A percentile compares a stretch with the other conserved stretches of the same genome.
These are phyloP conservation scores for Quiscalus mexicanus DNA, from an alignment of 2,113 vertebrate genomes.

Conservation along the genomic window DNA sequence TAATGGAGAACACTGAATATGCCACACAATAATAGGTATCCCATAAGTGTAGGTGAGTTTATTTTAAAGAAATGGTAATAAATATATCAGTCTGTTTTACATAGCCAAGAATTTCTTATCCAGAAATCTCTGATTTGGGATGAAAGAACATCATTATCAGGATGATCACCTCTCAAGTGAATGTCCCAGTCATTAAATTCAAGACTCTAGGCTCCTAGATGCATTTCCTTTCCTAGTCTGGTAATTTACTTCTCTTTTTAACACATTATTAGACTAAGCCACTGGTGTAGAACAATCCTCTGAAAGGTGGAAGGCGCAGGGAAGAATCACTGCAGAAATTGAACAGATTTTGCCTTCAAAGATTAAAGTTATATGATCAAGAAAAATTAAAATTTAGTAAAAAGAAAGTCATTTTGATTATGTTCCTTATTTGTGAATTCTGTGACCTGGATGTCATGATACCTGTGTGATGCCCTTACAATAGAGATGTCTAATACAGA, in stretches of 20 bases:
- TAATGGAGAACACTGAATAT: not conserved
- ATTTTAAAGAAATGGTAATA: not conserved
- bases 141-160: not conserved
- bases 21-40: not conserved
- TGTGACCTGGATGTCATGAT: not conserved
- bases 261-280: not conserved
- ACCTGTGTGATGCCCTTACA: not conserved
- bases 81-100: not conserved
- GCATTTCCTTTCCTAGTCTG: not conserved
- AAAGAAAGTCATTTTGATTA: not conserved
- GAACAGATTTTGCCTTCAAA: not conserved
- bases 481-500: not conserved
- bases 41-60: not conserved
- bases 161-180: not conserved
- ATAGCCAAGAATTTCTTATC: not conserved
- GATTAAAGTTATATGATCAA: not conserved
- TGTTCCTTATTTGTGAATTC: not conserved
- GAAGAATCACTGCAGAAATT: not conserved
- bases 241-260: not conserved
- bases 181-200: not conserved
- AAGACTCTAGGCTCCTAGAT: not conserved
- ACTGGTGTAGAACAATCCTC: not conserved
- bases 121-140: not conserved
- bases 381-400: not conserved
- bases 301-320: not conserved